A percentile compares a stretch with the other conserved stretches of the same genome.
Evolutionary conservation across 2,888 invertebrate genomes (phyloP).

Genomic region (Hecatera dysodea): DNA sequence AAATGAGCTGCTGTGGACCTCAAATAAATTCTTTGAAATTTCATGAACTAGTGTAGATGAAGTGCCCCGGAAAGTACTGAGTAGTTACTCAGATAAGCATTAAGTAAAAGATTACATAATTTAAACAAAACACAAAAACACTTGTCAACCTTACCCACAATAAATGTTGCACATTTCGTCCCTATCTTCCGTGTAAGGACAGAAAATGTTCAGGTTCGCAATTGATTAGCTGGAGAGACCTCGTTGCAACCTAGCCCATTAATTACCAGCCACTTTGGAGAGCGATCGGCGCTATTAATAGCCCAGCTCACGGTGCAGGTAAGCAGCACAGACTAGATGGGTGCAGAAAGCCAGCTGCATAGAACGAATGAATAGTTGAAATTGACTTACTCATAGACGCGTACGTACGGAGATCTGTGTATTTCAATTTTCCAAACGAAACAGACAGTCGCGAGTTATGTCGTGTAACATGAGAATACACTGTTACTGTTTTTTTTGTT

Average conservation of each 20-base stretch:
- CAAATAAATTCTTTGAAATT: neutral
- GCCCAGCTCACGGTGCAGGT: conserved; percentile 49
- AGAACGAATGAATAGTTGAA: too few species aligned
- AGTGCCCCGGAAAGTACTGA: neutral
- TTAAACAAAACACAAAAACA: neutral
- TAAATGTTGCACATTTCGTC: conserved; percentile 33
- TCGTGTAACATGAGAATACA: too few species aligned
- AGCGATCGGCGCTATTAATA: conserved; percentile 61
- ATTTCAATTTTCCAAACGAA: neutral
- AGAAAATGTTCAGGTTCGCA: conserved; percentile 70
- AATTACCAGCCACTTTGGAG: conserved; percentile 68
- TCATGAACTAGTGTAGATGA: neutral
- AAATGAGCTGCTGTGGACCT: too few species aligned
- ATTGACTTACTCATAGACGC: neutral
- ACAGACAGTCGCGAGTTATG: neutral
- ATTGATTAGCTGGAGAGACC: conserved; percentile 76
- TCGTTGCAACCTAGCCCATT: conserved; percentile 73
- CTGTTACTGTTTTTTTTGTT: too few species aligned
- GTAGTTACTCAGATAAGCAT: neutral
- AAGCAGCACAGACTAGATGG: conserved; percentile 1
- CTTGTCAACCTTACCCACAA: conserved; percentile 6
- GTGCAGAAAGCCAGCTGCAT: neutral
- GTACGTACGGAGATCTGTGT: neutral
- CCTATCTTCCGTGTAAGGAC: conserved; percentile 44
- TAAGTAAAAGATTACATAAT: neutral